Conservation (phyloP, 1,140 invertebrate species). For the Dicyema japonicum region DNA sequence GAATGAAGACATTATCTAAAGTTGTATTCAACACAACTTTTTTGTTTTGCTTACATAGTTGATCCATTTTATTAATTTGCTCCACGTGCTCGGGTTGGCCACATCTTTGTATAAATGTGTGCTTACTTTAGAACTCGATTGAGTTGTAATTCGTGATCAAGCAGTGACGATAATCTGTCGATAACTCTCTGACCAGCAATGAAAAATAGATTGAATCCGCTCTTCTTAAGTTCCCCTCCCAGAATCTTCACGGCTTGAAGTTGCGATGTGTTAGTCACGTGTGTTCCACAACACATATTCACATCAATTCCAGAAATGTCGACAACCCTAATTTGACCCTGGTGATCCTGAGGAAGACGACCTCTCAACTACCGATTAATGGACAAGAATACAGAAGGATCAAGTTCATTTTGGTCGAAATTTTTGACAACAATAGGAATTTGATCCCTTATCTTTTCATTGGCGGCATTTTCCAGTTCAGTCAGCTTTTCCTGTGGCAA, state of each 20-base stretch:
- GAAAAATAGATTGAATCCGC: slow-evolving; percentile 34
- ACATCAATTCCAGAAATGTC: slow-evolving; percentile 28
- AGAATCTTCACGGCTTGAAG: slow-evolving; percentile 40
- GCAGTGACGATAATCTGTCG: too few relatives aligned
- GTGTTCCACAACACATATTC: slow-evolving; percentile 53
- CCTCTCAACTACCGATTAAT: background rate
- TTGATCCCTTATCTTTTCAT: slow-evolving; percentile 30
- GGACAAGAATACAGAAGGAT: background rate
- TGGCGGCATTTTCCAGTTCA: slow-evolving; percentile 28
- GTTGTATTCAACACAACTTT: too few relatives aligned
- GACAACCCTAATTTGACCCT: slow-evolving; percentile 34
- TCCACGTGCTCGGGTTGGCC: too few relatives aligned
- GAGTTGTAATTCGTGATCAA: too few relatives aligned
- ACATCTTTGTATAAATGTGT: too few relatives aligned
- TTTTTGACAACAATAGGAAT: slow-evolving; percentile 7
- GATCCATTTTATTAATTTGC: too few relatives aligned
- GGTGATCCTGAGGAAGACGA: slow-evolving; percentile 37
- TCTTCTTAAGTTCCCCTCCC: slow-evolving; percentile 34
- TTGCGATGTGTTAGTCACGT: slow-evolving; percentile 38
- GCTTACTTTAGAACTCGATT: too few relatives aligned
- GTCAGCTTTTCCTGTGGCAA: slow-evolving; percentile 11
- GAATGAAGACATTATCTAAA: too few relatives aligned
- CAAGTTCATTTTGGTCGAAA: background rate
- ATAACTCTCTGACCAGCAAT: slow-evolving; percentile 35
- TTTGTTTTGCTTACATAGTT: too few relatives aligned